Base-by-base conservation (phyloP, 2,888 invertebrate genomes). In the Pteria penguin region DNA sequence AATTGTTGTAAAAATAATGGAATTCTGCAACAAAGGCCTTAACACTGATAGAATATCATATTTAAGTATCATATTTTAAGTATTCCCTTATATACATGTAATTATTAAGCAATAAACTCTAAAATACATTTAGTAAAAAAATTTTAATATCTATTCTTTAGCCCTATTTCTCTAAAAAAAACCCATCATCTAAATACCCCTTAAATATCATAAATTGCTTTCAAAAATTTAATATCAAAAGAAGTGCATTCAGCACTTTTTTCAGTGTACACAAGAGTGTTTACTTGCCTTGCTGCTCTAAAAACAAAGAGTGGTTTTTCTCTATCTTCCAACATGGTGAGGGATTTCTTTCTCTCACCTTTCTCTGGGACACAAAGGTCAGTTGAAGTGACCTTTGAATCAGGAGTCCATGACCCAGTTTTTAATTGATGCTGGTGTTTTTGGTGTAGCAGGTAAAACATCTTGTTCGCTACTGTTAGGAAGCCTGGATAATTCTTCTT, bases 311-410 rank as follows among this genome's bases (percentile, higher is more conserved):
- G 72, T 97, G 93, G 92, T 97, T 97, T 86, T 96, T 94, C 92
- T 97, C 97, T 78, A 97, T 96, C 93, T 97, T 97, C n/a, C 93
- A 95, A 95, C 76, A 97, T 94, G 84, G 97, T 97, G 57, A 86
- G 80, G 8, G 89, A 89, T 80, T 86, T 86, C 78, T 89, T 88
- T 74, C 87, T 80, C 83, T 86, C 86, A 76, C 84, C 82, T 79
- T 81, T 78, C 66, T 83, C 81, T 11, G 62, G 26, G 32, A n/a
- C 29, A 33, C 24, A 18, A 5, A 45, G 45, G 45, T 45, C 45
- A 45, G 45, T 8, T 8, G 45, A 14, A 8, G 18, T 45, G 18
- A 27, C 14, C 22, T 55, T 33, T n/a, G 55, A 31, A 14, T 55
- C 29, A 18, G 66, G 66, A 24, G 27, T 66, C n/a, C 8, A 29